Percentiles rank a stretch among this genome's conserved stretches.
phyloP scores from a whole-genome alignment of 2,888 invertebrate genomes.

The Morpho deidamia region DNA sequence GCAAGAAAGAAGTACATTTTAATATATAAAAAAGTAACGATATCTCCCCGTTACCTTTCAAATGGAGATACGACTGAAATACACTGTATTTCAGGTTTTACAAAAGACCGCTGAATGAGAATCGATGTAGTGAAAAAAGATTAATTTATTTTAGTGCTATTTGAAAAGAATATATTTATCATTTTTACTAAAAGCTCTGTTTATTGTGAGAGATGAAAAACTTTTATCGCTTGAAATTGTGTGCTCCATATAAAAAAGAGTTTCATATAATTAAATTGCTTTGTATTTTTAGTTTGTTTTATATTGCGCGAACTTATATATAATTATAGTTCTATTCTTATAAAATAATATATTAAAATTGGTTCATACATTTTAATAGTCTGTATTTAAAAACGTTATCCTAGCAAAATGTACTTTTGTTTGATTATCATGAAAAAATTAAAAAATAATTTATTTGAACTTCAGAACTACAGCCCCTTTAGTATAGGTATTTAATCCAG shows the following conservation, averaged over 20 bases:
- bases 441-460: no score
- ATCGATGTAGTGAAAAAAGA: slow-evolving; percentile 45
- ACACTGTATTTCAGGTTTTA: slow-evolving; percentile 36
- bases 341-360: no score
- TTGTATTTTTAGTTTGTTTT: neutral
- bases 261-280: neutral
- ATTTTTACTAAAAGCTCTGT: slow-evolving; percentile 20
- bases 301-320: neutral
- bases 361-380: no score
- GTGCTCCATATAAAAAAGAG: neutral
- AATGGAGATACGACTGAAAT: slow-evolving; percentile 42
- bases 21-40: slow-evolving; percentile 5
- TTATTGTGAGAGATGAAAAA: slow-evolving; percentile 4
- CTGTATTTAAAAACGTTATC: no score
- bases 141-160: slow-evolving; percentile 50
- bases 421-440: no score
- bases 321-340: no score
- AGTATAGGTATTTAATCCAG: no score
- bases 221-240: neutral
- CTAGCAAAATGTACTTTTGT: no score
- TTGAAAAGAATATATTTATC: slow-evolving; percentile 30
- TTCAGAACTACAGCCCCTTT: no score
- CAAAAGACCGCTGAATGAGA: slow-evolving; percentile 36
- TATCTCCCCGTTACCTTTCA: slow-evolving; percentile 37
- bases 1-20: neutral